Base-by-base conservation (phyloP, 2,888 invertebrate species). In the Adineta ricciae region DNA sequence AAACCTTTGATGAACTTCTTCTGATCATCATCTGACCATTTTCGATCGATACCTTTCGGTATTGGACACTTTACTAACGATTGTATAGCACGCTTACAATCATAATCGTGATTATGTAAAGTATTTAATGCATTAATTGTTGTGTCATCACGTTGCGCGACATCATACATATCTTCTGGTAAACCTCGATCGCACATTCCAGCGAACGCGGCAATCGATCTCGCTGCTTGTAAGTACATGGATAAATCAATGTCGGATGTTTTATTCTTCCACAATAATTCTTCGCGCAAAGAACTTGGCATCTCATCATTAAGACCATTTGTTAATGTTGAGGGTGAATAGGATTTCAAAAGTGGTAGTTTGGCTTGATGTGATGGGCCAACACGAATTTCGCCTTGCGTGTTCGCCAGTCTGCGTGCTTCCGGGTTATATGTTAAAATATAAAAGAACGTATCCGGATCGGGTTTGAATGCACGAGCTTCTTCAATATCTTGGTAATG, bases 161-260 rank as follows among this genome's bases (percentile, higher is more conserved):
- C 96, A 89, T 95, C 94, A 92, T 96, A 96, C 89, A 97, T 97
- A 91, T 97, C 97, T 91, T 97, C 97, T 85, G 96, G 95, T 87
- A 95, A 95, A 86, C 97, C 97, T 87, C 96, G 96, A 93, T 97
- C 96, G 93, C 97, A 97, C 96, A 97, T 96, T 88, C 97, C 96
- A 87, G 97, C 97, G 92, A 97, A 97, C 86, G 97, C 97, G 90
- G 97, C 97, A 95, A 98, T 96, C 87, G 96, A 96, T 89, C 91
- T 90, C 27, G 86, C 86, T 0, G 86, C 86, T 83, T 86, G 84
- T 21, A 86, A 46, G 84, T 86, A 86, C 32, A 82, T 84, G 21
- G 84, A 78, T 56, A 86, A 83, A 83, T 86, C 83, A 56, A 78
- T 82, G 38, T 86, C 86, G 27, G 54, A 64, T n/a, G 84, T 86